Percentiles rank a stretch among this genome's conserved stretches.
Evolutionary conservation across 2,888 invertebrate genomes (phyloP).

Genomic region (Galerucella nymphaeae): DNA sequence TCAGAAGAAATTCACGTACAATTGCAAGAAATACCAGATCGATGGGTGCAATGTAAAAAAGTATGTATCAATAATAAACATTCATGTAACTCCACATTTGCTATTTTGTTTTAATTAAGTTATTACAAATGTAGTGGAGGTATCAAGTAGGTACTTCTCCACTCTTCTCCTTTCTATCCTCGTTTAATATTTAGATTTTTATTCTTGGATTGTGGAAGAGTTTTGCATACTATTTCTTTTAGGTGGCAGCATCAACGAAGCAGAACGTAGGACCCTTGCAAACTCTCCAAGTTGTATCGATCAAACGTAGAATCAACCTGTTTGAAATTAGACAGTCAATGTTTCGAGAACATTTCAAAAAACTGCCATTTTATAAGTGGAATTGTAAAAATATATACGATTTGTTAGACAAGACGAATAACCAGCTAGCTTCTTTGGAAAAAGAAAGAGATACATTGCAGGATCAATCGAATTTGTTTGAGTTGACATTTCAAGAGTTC

Average conservation of each 20-base stretch:
- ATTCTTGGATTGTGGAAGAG: no score
- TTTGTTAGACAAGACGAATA: constrained; percentile 76
- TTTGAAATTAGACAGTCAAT: constrained; percentile 83
- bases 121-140: no score
- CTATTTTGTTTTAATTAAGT: no score
- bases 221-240: constrained; percentile 6
- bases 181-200: no score
- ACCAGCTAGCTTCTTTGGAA: constrained; percentile 76
- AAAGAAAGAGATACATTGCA: constrained; percentile 73
- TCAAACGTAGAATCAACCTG: constrained; percentile 83
- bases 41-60: constrained; percentile 88
- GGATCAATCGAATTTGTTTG: constrained; percentile 85
- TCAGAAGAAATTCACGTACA: constrained; percentile 81
- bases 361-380: constrained; percentile 70
- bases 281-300: constrained; percentile 87
- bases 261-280: constrained; percentile 89
- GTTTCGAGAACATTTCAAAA: constrained; percentile 81
- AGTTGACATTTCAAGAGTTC: constrained; percentile 86
- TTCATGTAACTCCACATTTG: no score
- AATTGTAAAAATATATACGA: constrained; percentile 76
- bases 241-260: constrained; percentile 81
- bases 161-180: no score
- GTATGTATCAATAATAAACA: constrained; percentile 46
- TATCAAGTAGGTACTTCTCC: no score
- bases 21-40: constrained; percentile 84